Conservation (phyloP, 2,113 vertebrate genomes). For the Phylloscopus trochiloides region DNA sequence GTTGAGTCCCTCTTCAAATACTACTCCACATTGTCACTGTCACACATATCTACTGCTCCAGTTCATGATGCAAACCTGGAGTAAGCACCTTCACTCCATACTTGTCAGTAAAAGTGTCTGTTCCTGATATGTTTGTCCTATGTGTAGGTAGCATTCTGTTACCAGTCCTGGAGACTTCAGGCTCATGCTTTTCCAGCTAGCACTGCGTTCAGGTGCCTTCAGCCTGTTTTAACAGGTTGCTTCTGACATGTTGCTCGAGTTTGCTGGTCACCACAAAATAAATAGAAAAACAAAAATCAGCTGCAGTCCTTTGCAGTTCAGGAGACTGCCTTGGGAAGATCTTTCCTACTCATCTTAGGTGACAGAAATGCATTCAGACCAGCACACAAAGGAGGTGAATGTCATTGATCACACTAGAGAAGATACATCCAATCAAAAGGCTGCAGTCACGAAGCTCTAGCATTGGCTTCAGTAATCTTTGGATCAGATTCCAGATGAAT, state of each 20-base stretch:
- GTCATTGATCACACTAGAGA: not conserved
- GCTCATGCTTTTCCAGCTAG: not conserved
- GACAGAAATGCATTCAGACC: not conserved
- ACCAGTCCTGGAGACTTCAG: not conserved
- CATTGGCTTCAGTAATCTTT: not conserved
- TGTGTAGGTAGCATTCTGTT: not conserved
- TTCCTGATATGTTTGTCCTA: not conserved
- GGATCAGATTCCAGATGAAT: not conserved
- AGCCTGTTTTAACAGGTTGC: not conserved
- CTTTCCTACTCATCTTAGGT: not conserved
- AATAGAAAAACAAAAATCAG: not conserved
- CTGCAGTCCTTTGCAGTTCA: not conserved
- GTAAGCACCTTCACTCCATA: not conserved
- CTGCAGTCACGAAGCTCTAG: not conserved
- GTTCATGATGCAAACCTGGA: not conserved
- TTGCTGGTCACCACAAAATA: not conserved
- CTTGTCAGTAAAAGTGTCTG: not conserved
- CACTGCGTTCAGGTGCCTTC: not conserved
- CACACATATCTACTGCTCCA: not conserved
- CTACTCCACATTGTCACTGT: not conserved
- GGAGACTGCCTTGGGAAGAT: not conserved
- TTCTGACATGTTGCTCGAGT: not conserved
- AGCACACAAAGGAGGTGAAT: fast-evolving
- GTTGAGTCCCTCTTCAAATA: not conserved
- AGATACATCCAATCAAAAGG: not conserved